Conservation (phyloP, 2,113 vertebrate species). For the Choloepus hoffmanni region DNA sequence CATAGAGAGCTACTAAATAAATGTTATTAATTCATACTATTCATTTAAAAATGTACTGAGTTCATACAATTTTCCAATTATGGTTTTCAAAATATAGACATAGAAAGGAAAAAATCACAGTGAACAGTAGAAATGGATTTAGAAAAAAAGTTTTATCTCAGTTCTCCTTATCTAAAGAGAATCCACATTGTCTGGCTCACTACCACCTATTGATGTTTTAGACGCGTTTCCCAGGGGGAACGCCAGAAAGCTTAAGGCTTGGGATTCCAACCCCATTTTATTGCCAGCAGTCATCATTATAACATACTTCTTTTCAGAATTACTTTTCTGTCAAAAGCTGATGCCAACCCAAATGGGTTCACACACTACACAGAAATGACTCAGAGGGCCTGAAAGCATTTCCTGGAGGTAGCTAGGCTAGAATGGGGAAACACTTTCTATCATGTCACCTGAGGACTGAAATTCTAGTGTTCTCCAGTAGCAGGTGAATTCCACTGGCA, state of each 20-base stretch:
- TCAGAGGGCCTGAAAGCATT: background rate
- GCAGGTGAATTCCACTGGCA: background rate
- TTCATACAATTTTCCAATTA: background rate
- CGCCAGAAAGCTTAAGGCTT: background rate
- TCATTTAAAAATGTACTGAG: background rate
- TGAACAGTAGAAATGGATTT: background rate
- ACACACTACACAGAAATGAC: background rate
- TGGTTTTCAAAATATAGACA: slow-evolving; percentile 25
- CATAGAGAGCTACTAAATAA: background rate
- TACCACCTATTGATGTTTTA: slow-evolving; percentile 16
- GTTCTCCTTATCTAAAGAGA: background rate
- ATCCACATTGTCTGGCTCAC: slow-evolving; percentile 18
- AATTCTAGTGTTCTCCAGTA: background rate
- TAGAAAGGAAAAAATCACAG: background rate
- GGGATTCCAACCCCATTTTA: background rate
- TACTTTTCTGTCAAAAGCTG: slow-evolving; percentile 48
- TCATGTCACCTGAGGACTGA: background rate
- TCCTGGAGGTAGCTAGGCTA: background rate
- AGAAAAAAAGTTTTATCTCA: background rate
- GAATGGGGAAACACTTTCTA: background rate
- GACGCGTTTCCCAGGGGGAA: background rate
- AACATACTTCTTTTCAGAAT: background rate
- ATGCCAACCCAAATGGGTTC: background rate
- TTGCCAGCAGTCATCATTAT: background rate
- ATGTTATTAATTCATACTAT: background rate